Percentiles rank a stretch among this genome's conserved stretches.
phyloP scores from a whole-genome alignment of 2,113 vertebrate species.

The Prolemur simus region DNA sequence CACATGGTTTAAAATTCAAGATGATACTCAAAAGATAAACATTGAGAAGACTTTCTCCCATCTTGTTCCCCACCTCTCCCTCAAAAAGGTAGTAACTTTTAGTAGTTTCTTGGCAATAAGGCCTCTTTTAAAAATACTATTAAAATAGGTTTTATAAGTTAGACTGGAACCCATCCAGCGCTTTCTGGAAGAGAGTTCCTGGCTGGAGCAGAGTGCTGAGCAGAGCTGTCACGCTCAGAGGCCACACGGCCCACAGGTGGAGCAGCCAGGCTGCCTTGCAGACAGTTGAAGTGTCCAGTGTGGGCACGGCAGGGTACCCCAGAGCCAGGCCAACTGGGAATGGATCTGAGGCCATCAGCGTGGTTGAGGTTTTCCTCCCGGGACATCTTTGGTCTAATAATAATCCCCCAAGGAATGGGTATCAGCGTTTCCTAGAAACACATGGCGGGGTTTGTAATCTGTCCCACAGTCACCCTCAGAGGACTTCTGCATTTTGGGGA shows the following conservation, averaged over 20 bases:
- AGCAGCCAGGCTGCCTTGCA: not conserved
- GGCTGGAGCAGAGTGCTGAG: not conserved
- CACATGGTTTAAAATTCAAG: not conserved
- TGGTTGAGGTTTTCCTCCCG: slow-evolving; percentile 1
- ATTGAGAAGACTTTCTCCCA: not conserved
- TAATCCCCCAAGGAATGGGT: slow-evolving; percentile 40
- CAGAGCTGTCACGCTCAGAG: not conserved
- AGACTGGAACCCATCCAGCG: not conserved
- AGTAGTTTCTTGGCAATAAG: not conserved
- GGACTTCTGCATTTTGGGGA: slow-evolving; percentile 50
- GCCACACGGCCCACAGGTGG: not conserved
- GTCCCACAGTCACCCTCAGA: not conserved
- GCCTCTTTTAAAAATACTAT: not conserved
- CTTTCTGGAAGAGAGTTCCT: not conserved
- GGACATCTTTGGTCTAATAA: slow-evolving; percentile 67
- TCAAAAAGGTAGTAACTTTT: not conserved
- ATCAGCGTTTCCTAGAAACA: slow-evolving; percentile 68
- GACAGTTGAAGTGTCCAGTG: not conserved
- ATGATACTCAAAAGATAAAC: not conserved
- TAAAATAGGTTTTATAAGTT: not conserved
- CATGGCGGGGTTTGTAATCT: slow-evolving; percentile 36
- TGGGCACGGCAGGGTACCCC: not conserved
- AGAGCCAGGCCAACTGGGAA: not conserved
- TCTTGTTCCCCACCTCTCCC: too few species aligned
- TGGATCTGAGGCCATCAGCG: not conserved